Evolutionary conservation across 2,113 vertebrate species (phyloP).

Genomic region (Corydoras maculifer): DNA sequence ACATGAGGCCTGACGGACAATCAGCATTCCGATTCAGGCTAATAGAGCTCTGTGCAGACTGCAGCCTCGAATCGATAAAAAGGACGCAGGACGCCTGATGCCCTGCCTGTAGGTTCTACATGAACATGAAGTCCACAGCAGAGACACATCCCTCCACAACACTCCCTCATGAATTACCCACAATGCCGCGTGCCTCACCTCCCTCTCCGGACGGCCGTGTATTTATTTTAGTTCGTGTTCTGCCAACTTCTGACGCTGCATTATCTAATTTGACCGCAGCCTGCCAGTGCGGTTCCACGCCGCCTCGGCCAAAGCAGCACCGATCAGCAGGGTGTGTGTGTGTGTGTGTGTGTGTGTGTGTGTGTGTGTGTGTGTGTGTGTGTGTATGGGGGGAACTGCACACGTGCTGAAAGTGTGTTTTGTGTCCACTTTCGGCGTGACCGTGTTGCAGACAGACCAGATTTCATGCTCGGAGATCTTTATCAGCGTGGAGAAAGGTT

Average conservation of each 20-base stretch:
- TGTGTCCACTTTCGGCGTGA: constrained; percentile 12
- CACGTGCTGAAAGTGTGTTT: constrained; percentile 39
- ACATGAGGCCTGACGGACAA: constrained; percentile 7
- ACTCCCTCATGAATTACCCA: not conserved
- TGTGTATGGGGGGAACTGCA: not conserved
- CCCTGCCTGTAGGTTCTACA: too few relatives aligned
- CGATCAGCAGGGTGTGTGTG: not conserved
- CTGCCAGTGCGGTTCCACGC: constrained; percentile 4
- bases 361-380: constrained; percentile 15
- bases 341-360: constrained; percentile 17
- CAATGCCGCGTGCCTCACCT: constrained; percentile 9
- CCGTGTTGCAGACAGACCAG: constrained; percentile 43
- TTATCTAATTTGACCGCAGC: constrained; percentile 27
- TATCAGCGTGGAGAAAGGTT: constrained; percentile 59
- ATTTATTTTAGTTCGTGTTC: constrained; percentile 45
- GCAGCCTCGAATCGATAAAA: too few relatives aligned
- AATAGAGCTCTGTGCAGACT: too few relatives aligned
- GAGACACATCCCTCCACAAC: constrained; percentile 6
- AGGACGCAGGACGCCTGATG: too few relatives aligned
- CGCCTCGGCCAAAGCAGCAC: not conserved
- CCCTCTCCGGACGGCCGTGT: constrained; percentile 35
- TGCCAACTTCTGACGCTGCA: constrained; percentile 45
- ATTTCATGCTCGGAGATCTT: constrained; percentile 27
- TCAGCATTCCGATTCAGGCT: too few relatives aligned
- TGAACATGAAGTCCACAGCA: not conserved